Evolutionary conservation across 2,797 vertebrate species (phyloP).

Genomic region (Micromesistius poutassou): DNA sequence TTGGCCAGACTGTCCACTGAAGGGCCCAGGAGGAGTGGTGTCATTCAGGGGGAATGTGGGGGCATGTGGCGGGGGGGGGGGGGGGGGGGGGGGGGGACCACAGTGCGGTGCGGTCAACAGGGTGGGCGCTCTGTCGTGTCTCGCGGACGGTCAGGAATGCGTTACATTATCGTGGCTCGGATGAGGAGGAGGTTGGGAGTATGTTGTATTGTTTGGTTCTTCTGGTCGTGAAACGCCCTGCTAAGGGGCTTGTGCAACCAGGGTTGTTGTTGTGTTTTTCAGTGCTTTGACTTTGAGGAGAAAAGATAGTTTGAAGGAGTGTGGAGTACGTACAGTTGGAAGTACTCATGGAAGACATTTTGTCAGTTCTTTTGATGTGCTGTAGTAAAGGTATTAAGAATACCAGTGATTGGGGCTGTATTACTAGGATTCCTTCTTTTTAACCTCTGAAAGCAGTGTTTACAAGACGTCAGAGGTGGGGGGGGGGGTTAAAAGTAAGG

Average conservation of each 20-base stretch:
- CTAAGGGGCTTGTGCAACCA: not conserved
- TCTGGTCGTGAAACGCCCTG: conserved; percentile 23
- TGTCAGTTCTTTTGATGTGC: too few species aligned
- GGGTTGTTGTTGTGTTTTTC: not conserved
- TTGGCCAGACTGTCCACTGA: too few species aligned
- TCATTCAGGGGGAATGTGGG: conserved; percentile 35
- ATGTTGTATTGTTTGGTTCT: conserved; percentile 35
- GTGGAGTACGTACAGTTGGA: too few species aligned
- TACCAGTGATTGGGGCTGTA: not conserved
- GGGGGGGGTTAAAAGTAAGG: too few species aligned
- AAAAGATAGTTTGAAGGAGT: too few species aligned
- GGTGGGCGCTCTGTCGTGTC: conserved; percentile 8
- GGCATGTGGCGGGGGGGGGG: too few species aligned
- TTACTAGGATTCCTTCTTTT: not conserved
- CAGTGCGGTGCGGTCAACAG: conserved; percentile 47
- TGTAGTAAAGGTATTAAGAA: not conserved
- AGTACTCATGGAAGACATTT: too few species aligned
- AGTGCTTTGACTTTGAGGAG: not conserved
- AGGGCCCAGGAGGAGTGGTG: conserved; percentile 12
- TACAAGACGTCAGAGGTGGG: too few species aligned
- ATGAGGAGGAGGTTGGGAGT: conserved; percentile 14
- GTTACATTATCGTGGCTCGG: conserved; percentile 26
- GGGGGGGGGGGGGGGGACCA: too few species aligned
- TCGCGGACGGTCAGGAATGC: conserved; percentile 46
- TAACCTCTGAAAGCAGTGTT: not conserved